Base-by-base conservation (phyloP, 2,113 vertebrate species). In the Mormyrus lacerda region DNA sequence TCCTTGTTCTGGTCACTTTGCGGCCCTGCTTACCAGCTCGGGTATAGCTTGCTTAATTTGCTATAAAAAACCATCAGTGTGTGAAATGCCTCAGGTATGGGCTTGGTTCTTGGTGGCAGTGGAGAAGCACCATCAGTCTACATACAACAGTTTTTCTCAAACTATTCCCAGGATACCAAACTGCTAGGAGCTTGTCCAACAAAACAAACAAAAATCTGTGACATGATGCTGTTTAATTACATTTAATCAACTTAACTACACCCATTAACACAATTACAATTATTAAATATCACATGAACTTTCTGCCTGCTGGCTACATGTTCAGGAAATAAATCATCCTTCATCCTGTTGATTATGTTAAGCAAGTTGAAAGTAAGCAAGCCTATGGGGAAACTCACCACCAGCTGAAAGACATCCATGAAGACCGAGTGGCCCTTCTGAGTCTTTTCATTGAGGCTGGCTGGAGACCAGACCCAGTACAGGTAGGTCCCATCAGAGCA, bases 391-490 rank as follows among this genome's bases (percentile, higher is more conserved):
- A 79, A 42, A 39, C 73, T 79, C 73, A 99, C 98, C 92, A 93
- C 95, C 86, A 99, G 94, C 93, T 97, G 96, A 96, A 99, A 99
- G 92, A 98, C 93, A 92, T 99, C 98, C 98, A 99, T 99, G 93
- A 99, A 99, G 91, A 99, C 98, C 45, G 98, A 99, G 92, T 99
- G 98, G 89, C 98, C 98, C 94, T 99, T 99, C 17, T 98, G 98
- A 3, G 98, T 99, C 94, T 99, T 99, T 93, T 99, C 98, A 24
- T 99, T 99, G 93, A 99, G 96, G 92, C 98, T 97, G 89, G 97
- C 97, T 88, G 98, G 98, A 90, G 98, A 99, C 98, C 98, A 99
- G 92, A 99, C 96, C 98, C 98, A 99, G 92, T 99, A 99, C 94
- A 99, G 96, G 90, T 98, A 99, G 35, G 97, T 98, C 39, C 98